Evolutionary conservation across 2,113 vertebrate species (phyloP).

Genomic region (Cairina moschata): DNA sequence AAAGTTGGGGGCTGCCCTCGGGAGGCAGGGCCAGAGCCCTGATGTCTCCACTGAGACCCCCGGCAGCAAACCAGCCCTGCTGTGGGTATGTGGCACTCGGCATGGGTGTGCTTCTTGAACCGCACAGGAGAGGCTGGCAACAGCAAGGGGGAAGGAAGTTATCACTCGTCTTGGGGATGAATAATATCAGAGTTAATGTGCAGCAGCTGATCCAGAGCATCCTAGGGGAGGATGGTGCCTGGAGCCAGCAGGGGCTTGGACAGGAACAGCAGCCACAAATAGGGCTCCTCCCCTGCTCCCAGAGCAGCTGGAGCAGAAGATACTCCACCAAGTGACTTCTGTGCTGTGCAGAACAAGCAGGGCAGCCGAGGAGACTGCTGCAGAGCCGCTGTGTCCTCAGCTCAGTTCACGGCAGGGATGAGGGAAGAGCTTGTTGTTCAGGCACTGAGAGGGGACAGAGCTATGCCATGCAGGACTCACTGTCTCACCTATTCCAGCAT

Average conservation of each 20-base stretch:
- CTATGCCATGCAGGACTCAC: no score
- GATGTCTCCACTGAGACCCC: no score
- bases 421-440: no score
- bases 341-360: no score
- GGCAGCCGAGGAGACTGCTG: no score
- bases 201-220: not conserved
- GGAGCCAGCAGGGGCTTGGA: not conserved
- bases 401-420: no score
- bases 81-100: rapidly evolving
- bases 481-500: no score
- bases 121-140: not conserved
- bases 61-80: not conserved
- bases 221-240: not conserved
- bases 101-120: not conserved
- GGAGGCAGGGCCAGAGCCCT: not conserved
- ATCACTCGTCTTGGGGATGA: rapidly evolving
- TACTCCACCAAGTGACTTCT: not conserved
- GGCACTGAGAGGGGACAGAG: no score
- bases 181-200: not conserved
- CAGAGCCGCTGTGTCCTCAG: no score
- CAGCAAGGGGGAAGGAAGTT: not conserved
- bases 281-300: not conserved
- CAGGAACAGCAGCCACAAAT: not conserved
- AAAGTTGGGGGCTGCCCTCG: rapidly evolving
- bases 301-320: not conserved